Evolutionary conservation across 1,140 invertebrate species (phyloP).

Genomic region (Sarcophaga bullata): DNA sequence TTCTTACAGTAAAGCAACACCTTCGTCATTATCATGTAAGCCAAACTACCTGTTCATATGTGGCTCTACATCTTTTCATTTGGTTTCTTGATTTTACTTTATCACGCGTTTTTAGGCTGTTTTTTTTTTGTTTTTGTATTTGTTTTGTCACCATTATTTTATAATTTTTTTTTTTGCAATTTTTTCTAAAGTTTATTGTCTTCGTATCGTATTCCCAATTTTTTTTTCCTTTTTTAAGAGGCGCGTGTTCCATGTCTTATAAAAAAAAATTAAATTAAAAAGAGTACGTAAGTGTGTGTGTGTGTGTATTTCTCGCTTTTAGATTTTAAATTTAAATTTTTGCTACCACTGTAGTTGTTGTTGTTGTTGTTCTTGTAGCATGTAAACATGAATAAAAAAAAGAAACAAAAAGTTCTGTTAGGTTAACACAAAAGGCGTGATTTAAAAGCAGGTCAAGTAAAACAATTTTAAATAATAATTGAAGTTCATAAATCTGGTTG

Average conservation of each 20-base stretch:
- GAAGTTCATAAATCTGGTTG: not conserved
- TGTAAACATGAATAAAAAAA: not conserved
- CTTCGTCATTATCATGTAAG: too few relatives aligned
- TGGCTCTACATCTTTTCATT: too few relatives aligned
- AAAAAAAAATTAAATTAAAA: not conserved
- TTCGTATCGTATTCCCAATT: not conserved
- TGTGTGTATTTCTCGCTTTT: not conserved
- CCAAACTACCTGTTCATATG: too few relatives aligned
- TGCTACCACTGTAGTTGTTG: not conserved
- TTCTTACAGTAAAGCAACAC: too few relatives aligned
- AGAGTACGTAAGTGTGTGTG: too few relatives aligned
- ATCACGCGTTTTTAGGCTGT: not conserved
- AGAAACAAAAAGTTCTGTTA: not conserved
- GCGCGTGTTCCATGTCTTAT: not conserved
- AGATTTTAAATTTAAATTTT: not conserved
- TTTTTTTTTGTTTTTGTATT: not conserved
- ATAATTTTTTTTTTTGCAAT: slow-evolving; percentile 6
- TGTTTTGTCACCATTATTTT: not conserved
- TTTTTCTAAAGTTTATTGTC: not conserved
- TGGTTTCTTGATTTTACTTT: not conserved
- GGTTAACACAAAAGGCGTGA: slow-evolving; percentile 23
- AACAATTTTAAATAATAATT: not conserved
- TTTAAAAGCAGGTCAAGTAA: slow-evolving; percentile 24
- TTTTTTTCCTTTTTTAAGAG: not conserved
- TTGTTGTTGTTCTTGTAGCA: not conserved